These are phyloP conservation scores for Molossus alvarezi DNA, from an alignment of 2,797 vertebrate species.

Conservation along the genomic window DNA sequence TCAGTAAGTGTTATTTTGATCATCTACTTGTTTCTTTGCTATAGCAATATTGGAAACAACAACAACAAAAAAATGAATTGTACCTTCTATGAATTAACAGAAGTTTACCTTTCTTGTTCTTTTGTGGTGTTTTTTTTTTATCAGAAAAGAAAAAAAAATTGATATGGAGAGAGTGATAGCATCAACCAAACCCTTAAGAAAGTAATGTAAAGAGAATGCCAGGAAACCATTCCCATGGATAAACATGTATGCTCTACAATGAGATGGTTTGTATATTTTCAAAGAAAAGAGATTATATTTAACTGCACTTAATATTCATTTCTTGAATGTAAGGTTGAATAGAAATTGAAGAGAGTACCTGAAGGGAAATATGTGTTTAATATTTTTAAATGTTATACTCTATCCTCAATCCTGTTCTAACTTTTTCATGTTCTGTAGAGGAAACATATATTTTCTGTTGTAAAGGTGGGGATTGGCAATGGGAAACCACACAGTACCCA, in stretches of 20 bases:
- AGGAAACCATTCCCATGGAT: neutral
- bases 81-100: neutral
- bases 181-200: neutral
- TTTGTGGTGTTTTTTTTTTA: neutral
- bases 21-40: neutral
- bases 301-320: neutral
- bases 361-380: neutral
- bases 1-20: neutral
- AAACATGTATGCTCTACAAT: neutral
- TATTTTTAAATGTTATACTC: neutral
- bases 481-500: conserved; percentile 73
- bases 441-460: neutral
- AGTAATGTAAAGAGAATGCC: neutral
- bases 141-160: neutral
- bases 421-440: neutral
- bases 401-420: neutral
- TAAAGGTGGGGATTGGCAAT: neutral
- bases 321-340: neutral
- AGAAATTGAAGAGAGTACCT: neutral
- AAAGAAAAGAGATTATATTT: neutral
- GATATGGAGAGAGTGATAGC: neutral
- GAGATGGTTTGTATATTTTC: neutral
- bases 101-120: neutral
- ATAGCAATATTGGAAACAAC: neutral
- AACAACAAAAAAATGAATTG: neutral